A percentile compares a stretch with the other conserved stretches of the same genome.
These are phyloP conservation scores for Trididemnum nubilum DNA, from an alignment of 23 tunicate genomes.

Conservation along the genomic window DNA sequence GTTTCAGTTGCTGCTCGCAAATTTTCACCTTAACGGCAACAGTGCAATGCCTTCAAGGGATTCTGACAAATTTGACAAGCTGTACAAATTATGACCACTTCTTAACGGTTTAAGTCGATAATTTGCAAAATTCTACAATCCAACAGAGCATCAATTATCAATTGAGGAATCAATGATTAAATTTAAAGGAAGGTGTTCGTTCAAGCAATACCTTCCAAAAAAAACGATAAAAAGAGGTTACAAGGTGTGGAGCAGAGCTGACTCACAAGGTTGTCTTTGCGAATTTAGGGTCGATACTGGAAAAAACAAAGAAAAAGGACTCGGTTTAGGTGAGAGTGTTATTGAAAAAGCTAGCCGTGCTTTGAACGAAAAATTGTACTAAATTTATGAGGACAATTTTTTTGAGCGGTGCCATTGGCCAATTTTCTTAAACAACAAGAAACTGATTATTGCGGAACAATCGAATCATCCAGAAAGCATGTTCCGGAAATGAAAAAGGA, in stretches of 20 bases:
- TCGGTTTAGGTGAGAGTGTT: constrained; percentile 20
- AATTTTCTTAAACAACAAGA: not conserved
- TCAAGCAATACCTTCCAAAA: constrained; percentile 19
- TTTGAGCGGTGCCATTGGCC: constrained; percentile 10
- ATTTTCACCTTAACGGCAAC: constrained; percentile 8
- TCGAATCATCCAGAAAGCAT: constrained; percentile 5
- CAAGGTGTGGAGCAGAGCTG: constrained; percentile 25
- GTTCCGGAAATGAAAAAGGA: constrained; percentile 22
- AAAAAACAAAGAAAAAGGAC: constrained; percentile 4
- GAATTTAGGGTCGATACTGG: constrained; percentile 4
- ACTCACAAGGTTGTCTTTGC: not conserved
- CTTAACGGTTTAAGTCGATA: constrained; percentile 8
- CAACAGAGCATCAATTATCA: constrained; percentile 6
- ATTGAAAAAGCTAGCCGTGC: constrained; percentile 1
- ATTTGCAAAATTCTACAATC: constrained; percentile 21
- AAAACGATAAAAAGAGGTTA: constrained; percentile 23
- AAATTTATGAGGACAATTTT: constrained; percentile 29
- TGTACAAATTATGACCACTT: constrained; percentile 12
- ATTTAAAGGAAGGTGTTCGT: constrained; percentile 14
- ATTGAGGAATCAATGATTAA: constrained; percentile 25
- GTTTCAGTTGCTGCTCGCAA: constrained; percentile 18
- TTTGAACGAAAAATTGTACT: not conserved
- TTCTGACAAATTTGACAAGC: not conserved
- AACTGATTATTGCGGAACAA: constrained; percentile 20
- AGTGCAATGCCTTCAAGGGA: constrained; percentile 17